These are phyloP conservation scores for Holacanthella duospinosa DNA, from an alignment of 2,888 invertebrate genomes.

Conservation along the genomic window DNA sequence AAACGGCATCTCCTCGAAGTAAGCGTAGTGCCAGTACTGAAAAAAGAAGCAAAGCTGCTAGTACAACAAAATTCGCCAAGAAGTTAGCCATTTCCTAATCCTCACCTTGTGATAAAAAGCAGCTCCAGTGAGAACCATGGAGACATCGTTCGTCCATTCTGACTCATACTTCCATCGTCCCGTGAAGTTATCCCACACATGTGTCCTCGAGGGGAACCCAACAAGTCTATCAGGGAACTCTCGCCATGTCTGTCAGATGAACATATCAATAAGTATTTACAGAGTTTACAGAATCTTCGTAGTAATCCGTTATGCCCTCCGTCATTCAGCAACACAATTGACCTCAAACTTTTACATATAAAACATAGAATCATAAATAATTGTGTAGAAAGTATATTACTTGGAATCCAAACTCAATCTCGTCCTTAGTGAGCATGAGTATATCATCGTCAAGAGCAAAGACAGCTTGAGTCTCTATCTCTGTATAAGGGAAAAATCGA, in stretches of 20 bases:
- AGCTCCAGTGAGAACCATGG: conserved; percentile 91
- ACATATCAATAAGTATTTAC: neutral
- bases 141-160: conserved; percentile 93
- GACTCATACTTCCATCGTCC: conserved; percentile 85
- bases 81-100: too few species aligned
- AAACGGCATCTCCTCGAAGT: conserved; percentile 76
- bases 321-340: too few species aligned
- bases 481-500: conserved; percentile 86
- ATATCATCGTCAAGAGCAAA: conserved; percentile 74
- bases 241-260: conserved; percentile 61
- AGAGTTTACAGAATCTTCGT: too few species aligned
- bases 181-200: conserved; percentile 83
- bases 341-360: neutral
- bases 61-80: too few species aligned
- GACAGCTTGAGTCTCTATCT: conserved; percentile 93
- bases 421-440: conserved; percentile 61
- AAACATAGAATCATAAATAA: too few species aligned
- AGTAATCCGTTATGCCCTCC: too few species aligned
- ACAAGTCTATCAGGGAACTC: conserved; percentile 94
- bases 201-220: conserved; percentile 88
- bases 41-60: neutral
- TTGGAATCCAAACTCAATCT: conserved; percentile 85
- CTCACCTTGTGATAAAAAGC: conserved; percentile 86
- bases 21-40: conserved; percentile 83
- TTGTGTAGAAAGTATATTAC: conserved; percentile 39